Conservation (phyloP, 1,140 invertebrate species). For the Penaeus vannamei region DNA sequence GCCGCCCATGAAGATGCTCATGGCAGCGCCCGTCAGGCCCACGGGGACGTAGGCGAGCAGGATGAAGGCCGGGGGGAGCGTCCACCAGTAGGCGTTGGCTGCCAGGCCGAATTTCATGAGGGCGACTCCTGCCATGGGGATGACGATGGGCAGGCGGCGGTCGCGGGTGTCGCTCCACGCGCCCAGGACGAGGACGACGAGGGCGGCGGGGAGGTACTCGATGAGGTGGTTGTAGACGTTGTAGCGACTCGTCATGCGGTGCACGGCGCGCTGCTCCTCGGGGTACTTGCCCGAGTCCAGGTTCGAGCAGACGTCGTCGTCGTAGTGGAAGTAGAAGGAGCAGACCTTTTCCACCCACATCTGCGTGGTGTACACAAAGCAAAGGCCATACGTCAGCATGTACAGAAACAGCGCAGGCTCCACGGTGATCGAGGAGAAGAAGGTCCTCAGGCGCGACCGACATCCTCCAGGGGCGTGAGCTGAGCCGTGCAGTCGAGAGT, state of each 20-base stretch:
- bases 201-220: neutral
- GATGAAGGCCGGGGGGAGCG: constrained; percentile 18
- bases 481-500: neutral
- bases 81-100: constrained; percentile 47
- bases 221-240: constrained; percentile 32
- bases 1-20: constrained; percentile 40
- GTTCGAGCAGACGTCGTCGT: constrained; percentile 22
- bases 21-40: constrained; percentile 32
- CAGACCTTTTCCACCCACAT: constrained; percentile 52
- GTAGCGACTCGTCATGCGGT: constrained; percentile 30
- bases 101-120: constrained; percentile 27
- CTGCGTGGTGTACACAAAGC: constrained; percentile 41
- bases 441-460: neutral
- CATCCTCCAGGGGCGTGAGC: neutral
- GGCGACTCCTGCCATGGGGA: constrained; percentile 26
- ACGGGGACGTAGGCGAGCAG: constrained; percentile 40
- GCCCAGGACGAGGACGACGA: constrained; percentile 39
- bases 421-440: constrained; percentile 26
- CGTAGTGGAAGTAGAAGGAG: constrained; percentile 25
- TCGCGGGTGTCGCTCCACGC: constrained; percentile 42
- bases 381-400: neutral
- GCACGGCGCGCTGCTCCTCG: constrained; percentile 27
- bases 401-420: constrained; percentile 46
- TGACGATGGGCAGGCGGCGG: constrained; percentile 27
- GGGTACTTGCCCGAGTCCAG: constrained; percentile 39